Percentiles rank a stretch among this genome's conserved stretches.
These are phyloP conservation scores for Berghia stephanieae DNA, from an alignment of 1,140 invertebrate species.

Conservation along the genomic window DNA sequence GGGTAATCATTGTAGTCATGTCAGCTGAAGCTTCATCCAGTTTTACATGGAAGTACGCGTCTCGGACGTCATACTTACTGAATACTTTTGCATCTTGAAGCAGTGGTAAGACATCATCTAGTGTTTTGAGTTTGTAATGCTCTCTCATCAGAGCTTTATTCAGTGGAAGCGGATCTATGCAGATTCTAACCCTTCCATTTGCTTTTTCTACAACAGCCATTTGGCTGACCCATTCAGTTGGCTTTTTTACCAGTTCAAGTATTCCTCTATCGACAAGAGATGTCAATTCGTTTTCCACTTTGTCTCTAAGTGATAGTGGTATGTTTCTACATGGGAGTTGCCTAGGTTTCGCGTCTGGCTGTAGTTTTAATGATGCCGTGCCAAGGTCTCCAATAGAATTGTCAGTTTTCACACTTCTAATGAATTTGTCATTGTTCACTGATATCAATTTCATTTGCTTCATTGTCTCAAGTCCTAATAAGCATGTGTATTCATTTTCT, in stretches of 20 bases:
- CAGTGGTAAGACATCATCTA: conserved; percentile 38
- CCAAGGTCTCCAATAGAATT: neutral
- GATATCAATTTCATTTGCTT: neutral
- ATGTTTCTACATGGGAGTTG: neutral
- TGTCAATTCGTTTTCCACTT: neutral
- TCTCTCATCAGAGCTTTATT: conserved; percentile 23
- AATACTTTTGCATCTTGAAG: conserved; percentile 41
- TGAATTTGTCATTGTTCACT: neutral
- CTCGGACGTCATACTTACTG: conserved; percentile 42
- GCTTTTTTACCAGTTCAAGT: conserved; percentile 49
- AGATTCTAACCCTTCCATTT: conserved; percentile 30
- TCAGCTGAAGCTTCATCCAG: conserved; percentile 44
- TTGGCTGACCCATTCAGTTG: conserved; percentile 38
- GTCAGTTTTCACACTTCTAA: neutral
- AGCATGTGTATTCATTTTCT: neutral
- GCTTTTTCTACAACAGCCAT: conserved; percentile 34
- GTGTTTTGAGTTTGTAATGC: conserved; percentile 11
- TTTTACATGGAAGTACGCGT: conserved; percentile 51
- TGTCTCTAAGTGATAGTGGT: neutral
- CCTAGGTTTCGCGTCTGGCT: neutral
- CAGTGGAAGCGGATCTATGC: conserved; percentile 28
- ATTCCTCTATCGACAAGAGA: conserved; percentile 21
- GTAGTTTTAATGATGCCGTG: neutral
- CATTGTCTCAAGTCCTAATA: neutral
- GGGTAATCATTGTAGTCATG: conserved; percentile 52